Base-by-base conservation (phyloP, 1,140 invertebrate genomes). In the Halictus rubicundus region DNA sequence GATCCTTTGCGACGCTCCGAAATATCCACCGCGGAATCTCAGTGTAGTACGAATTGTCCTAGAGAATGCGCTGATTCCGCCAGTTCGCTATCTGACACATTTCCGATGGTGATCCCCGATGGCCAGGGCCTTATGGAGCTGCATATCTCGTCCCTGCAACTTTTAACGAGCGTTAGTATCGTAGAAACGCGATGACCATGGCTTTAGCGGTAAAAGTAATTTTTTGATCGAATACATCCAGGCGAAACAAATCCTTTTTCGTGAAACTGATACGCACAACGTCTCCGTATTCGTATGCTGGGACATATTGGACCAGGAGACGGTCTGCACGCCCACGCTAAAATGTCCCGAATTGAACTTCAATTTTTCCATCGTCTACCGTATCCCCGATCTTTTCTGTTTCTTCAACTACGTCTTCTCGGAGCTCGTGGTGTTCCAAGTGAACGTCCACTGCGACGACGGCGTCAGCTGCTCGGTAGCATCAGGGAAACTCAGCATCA, bases 101-200 rank as follows among this genome's bases (percentile, higher is more conserved):
- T 68, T 25, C 84, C 84, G 7, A 39, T 86, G 54, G 68, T 86
- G 42, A 86, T 86, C 14, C 32, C 59, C 0, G 80, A 85, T 21
- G 80, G 80, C 7, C 88, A 91, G 80, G 90, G 89, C 39, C 68
- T 91, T 32, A n/a, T 92, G 49, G 90, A 92, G 72, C 73, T 92
- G 71, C 89, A 91, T 25, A 84, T 91, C 21, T 61, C 88, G 39
- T 81, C 80, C 9, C 68, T 92, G 10, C 88, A 89, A 54, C 83
- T 91, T 39, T 89, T 87, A 2, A 83, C 85, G 27, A 82, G 80
- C 61, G 90, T 91, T 66, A 88, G 82, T 89, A 60, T 39, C 2
- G 14, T 42, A 46, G 68, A 12, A 27, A 81, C 68, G 0, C 27
- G 19, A 49, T 52, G 2, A 52, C 42, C 14, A 46, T 7, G 14